Evolutionary conservation across 2,113 vertebrate species (phyloP).

Genomic region (Rhynchomys soricoides): DNA sequence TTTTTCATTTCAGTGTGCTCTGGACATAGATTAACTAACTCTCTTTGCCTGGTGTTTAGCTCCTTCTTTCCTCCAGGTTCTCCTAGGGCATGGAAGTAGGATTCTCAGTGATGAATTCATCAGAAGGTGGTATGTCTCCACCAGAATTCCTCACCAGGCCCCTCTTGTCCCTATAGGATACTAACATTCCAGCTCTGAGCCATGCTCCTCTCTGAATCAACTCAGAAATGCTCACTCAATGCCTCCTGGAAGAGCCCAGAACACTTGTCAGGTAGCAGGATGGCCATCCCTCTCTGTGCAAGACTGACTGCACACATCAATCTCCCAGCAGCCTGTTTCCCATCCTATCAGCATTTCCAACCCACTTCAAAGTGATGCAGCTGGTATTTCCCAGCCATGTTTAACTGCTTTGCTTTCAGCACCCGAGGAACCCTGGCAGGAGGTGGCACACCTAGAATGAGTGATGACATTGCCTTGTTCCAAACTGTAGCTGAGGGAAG

Average conservation of each 20-base stretch:
- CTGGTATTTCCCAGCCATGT: background rate
- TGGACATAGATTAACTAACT: conserved; percentile 58
- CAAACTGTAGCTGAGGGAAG: background rate
- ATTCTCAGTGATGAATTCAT: background rate
- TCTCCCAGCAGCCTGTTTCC: conserved; percentile 11
- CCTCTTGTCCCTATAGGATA: background rate
- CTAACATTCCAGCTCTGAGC: background rate
- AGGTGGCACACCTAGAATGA: conserved; percentile 27
- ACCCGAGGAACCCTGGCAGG: conserved; percentile 37
- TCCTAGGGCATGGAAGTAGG: background rate
- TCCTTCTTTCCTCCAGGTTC: background rate
- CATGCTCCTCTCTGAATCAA: background rate
- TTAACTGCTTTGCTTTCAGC: conserved; percentile 16
- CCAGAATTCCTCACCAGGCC: background rate
- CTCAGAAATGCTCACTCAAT: background rate
- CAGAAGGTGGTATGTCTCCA: background rate
- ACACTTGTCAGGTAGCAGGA: background rate
- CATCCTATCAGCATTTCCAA: background rate
- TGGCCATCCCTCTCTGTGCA: background rate
- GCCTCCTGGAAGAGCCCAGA: background rate
- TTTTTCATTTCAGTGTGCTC: conserved; percentile 62
- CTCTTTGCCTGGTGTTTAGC: conserved; percentile 10
- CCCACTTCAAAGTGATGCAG: background rate
- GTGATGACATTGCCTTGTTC: background rate
- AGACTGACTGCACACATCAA: background rate